Base-by-base conservation (phyloP, 2,888 invertebrate species). In the Onchidella celtica region DNA sequence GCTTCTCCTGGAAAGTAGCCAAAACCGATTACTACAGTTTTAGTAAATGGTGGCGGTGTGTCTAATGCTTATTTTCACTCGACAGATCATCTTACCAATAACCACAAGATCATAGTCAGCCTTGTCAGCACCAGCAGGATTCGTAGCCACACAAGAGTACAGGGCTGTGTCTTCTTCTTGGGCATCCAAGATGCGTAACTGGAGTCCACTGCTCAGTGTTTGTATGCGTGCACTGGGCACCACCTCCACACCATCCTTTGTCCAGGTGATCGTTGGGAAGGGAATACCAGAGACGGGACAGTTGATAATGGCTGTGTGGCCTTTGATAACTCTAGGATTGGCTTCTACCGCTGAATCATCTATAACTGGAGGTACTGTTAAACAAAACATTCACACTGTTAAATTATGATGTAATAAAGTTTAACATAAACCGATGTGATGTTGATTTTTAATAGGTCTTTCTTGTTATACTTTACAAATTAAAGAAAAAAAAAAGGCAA, bases 241-340 rank as follows among this genome's bases (percentile, higher is more conserved):
- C 21, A 89, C 80, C 21, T 85, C 76, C 2, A 77, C 65, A 4
- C 88, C 88, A 74, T 89, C 88, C 85, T 91, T 92, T 24, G 87
- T 89, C 94, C 94, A 94, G 0, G 90, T 89, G 66, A 94, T 91
- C 24, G 84, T 85, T 21, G 94, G 94, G 75, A 88, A 89, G 1
- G 94, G 94, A 29, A 90, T 87, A 38, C 94, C 94, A 29, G 90
- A 89, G 3, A 92, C 92, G 47, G 93, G 93, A 85, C 94, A 94
- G 55, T 90, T 89, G 38, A 94, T 87, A 27, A 90, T 90, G 21
- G 93, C 87, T 2, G 91, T 90, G 57, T 90, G 91, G 70, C 89
- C 88, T 69, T 87, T 86, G 55, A 89, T 84, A 3, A 93, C 93
- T 55, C 90, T 90, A 0, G 92, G 92, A 17, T 88, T 85, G 1